Percentiles rank a stretch among this genome's conserved stretches.
Conservation (phyloP, 2,888 invertebrate genomes). For the Agrenia bidenticulata region DNA sequence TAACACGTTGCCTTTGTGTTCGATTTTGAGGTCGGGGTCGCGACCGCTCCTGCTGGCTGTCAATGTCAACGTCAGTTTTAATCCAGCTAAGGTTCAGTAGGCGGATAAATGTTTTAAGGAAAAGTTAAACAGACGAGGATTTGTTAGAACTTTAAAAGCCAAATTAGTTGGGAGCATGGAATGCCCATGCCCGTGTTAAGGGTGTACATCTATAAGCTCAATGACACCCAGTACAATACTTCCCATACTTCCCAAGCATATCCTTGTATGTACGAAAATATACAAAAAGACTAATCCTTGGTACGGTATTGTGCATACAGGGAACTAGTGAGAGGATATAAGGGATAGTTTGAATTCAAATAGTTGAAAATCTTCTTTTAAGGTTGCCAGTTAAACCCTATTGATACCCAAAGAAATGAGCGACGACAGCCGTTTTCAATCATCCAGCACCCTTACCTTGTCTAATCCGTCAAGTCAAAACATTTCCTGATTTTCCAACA, state of each 20-base stretch:
- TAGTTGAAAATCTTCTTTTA: background rate
- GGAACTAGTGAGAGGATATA: no score
- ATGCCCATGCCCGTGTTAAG: no score
- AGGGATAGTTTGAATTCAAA: background rate
- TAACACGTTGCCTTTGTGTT: background rate
- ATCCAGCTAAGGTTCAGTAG: background rate
- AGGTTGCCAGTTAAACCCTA: conserved; percentile 2
- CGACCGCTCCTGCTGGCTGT: conserved; percentile 14
- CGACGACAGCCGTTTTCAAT: conserved; percentile 36
- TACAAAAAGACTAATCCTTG: no score
- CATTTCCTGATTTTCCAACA: conserved; percentile 26
- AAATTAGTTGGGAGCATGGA: no score
- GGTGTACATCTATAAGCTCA: no score
- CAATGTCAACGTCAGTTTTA: conserved; percentile 8
- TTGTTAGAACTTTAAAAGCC: background rate
- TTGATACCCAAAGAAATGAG: conserved; percentile 1
- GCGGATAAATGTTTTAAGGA: conserved; percentile 11
- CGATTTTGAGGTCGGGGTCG: conserved; percentile 1
- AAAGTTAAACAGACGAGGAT: conserved; percentile 12
- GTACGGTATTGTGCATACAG: no score
- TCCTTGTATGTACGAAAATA: no score
- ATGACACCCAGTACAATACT: no score
- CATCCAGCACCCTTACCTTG: conserved; percentile 29
- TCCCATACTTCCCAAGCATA: no score
- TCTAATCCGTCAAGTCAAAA: conserved; percentile 41